Percentiles rank a stretch among this genome's conserved stretches.
Evolutionary conservation across 1,140 invertebrate genomes (phyloP).

Genomic region (Drosophila subpulchrella): DNA sequence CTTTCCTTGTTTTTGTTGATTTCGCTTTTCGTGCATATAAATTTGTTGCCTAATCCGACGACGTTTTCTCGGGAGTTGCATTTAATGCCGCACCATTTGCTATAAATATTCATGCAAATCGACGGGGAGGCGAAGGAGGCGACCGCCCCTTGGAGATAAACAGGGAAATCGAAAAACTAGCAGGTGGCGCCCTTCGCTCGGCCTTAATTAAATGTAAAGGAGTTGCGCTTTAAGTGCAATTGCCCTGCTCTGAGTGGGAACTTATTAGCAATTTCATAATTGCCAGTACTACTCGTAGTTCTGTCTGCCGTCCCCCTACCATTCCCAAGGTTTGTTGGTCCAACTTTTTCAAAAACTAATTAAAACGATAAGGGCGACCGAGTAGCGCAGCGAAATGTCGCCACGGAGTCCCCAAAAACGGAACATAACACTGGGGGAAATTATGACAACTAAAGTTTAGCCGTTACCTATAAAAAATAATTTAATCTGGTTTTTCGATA

Average conservation of each 20-base stretch:
- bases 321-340: constrained; percentile 23
- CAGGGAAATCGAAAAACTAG: constrained; percentile 37
- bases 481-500: too few species aligned
- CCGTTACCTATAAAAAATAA: too few species aligned
- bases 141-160: constrained; percentile 48
- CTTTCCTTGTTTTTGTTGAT: constrained; percentile 47
- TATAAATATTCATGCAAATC: constrained; percentile 78
- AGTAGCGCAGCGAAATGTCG: constrained; percentile 35
- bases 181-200: constrained; percentile 35
- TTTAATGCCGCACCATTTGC: constrained; percentile 37
- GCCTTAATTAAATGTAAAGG: constrained; percentile 72
- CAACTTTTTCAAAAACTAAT: constrained; percentile 76
- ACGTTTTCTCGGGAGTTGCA: constrained; percentile 48
- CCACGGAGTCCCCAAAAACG: constrained; percentile 40
- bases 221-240: constrained; percentile 52
- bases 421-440: constrained; percentile 9
- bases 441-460: background rate
- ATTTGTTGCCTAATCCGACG: constrained; percentile 67
- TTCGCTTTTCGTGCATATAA: constrained; percentile 52
- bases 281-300: constrained; percentile 25
- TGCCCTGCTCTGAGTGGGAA: constrained; percentile 20
- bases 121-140: constrained; percentile 20
- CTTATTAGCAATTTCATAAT: constrained; percentile 63
- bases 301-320: constrained; percentile 4
- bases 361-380: constrained; percentile 67